Conservation (phyloP, 2,888 invertebrate species). For the Antheraea yamamai region DNA sequence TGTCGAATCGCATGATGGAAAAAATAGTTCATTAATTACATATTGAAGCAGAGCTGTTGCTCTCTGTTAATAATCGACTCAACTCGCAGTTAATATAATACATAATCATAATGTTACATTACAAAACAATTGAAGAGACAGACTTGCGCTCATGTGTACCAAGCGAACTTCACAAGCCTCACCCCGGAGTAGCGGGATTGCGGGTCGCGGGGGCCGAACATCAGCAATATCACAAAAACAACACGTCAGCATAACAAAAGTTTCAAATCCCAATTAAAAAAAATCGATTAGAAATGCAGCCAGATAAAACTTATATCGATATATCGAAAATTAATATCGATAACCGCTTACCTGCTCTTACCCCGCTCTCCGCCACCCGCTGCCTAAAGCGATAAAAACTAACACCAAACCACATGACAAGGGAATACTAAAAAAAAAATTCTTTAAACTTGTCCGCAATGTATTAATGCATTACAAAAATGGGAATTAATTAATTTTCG, state of each 20-base stretch:
- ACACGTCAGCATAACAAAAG: neutral
- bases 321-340: neutral
- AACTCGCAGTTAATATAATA: slow-evolving; percentile 5
- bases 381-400: slow-evolving; percentile 48
- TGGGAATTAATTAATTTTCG: neutral
- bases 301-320: neutral
- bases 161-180: slow-evolving; percentile 7
- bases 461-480: slow-evolving; percentile 11
- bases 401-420: slow-evolving; percentile 44
- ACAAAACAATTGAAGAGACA: slow-evolving; percentile 6
- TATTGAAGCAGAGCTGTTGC: neutral
- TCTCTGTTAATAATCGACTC: neutral
- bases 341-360: neutral
- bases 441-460: slow-evolving; percentile 28
- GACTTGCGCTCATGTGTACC: slow-evolving; percentile 10
- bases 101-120: slow-evolving; percentile 10
- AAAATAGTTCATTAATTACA: neutral
- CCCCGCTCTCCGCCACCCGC: slow-evolving; percentile 23
- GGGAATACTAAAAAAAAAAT: slow-evolving; percentile 23
- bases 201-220: neutral
- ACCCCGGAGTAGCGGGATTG: neutral
- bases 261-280: neutral
- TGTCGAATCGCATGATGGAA: neutral
- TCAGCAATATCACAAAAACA: neutral
- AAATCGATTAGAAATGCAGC: neutral